A percentile compares a stretch with the other conserved stretches of the same genome.
Conservation (phyloP, 2,888 invertebrate genomes). For the Zeuzera pyrina region DNA sequence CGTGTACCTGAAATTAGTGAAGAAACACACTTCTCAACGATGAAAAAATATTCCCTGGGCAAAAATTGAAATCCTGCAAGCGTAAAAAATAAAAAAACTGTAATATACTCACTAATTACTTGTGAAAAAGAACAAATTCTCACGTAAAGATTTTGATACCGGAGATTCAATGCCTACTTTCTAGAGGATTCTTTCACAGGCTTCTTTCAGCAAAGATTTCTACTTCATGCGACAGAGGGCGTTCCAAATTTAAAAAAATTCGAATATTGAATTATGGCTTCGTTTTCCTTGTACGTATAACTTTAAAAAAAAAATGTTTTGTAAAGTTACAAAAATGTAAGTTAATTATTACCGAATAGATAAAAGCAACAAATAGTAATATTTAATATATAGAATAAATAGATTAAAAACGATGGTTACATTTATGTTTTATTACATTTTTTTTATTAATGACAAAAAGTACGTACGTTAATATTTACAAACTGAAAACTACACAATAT, state of each 20-base stretch:
- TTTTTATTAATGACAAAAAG: too few species aligned
- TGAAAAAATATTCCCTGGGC: too few species aligned
- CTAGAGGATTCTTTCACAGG: conserved; percentile 72
- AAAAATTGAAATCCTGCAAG: too few species aligned
- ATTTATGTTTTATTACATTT: too few species aligned
- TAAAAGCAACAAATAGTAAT: too few species aligned
- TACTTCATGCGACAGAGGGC: conserved; percentile 53
- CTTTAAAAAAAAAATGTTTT: background rate
- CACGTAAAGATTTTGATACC: conserved; percentile 72
- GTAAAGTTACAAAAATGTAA: too few species aligned
- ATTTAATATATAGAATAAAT: too few species aligned
- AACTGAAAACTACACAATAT: too few species aligned
- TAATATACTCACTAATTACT: conserved; percentile 63
- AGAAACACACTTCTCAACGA: conserved; percentile 33
- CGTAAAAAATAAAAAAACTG: conserved; percentile 20
- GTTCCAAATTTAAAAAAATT: conserved; percentile 61
- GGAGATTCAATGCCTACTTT: conserved; percentile 69
- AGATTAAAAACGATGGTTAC: too few species aligned
- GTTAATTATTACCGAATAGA: too few species aligned
- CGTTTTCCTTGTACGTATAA: conserved; percentile 10
- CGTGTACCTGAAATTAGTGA: too few species aligned
- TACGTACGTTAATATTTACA: too few species aligned
- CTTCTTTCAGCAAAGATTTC: conserved; percentile 62
- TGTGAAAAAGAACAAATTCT: conserved; percentile 61
- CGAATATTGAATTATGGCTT: conserved; percentile 28